Evolutionary conservation across 2,113 vertebrate species (phyloP), one percentile per base, ranked within the genome.

Genomic region (Ciconia maguari): DNA sequence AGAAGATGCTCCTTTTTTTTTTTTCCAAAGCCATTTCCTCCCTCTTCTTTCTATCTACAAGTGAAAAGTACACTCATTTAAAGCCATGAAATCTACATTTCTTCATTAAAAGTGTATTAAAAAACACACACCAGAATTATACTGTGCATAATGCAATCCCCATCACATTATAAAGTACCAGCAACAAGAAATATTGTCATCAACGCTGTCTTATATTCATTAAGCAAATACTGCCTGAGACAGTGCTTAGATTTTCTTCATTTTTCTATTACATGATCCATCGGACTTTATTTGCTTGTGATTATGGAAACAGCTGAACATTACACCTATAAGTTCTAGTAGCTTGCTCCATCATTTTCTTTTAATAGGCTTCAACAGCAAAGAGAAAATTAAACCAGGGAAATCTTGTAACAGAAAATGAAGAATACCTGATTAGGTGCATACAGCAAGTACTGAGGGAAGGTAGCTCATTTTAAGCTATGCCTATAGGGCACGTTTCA

Each of bases 281-380:
- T 80, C 0, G 3, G 87, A 91, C 60, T 94, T 89, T 85, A 95
- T 96, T 93, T 96, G 84, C 80, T 84, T n/a, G 32, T 85, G 77
- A 58, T 94, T 91, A 87, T 84, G 69, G 48, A 92, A 93, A 89
- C 41, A 92, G 85, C 41, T 61, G 72, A 91, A 93, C 22, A 42
- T 90, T 87, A 49, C 24, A 74, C 70, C 38, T 87, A 27, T 94
- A 93, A 83, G 54, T 93, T 95, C 77, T 91, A 89, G 66, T 62
- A 80, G 87, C 78, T 94, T 85, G 78, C 70, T 93, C 58, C n/a
- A 54, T 94, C 58, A 83, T 93, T 94, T 97, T 79, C 36, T 88
- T 96, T 95, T 95, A 93, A 96, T 94, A 94, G 77, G 46, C 95
- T 95, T 93, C 83, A 76, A 76, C 27, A 77, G 29, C 84, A 92